Base-by-base conservation (phyloP, 2,888 invertebrate species). In the Serripes groenlandicus region DNA sequence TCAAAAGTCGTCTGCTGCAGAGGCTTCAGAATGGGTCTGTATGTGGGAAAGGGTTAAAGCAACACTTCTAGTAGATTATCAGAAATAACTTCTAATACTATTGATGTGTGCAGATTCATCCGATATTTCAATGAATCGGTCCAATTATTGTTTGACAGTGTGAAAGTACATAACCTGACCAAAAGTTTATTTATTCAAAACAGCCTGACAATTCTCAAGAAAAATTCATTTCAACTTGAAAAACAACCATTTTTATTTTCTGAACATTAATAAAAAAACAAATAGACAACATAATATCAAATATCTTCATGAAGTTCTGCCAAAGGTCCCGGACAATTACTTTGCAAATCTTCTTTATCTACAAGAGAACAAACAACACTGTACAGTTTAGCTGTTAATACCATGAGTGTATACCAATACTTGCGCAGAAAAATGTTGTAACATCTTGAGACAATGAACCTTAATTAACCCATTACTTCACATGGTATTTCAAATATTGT, bases 321-420 rank as follows among this genome's bases (percentile, higher is more conserved):
- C 34, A 92, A 90, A 72, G 91, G 90, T 52, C 94, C 94, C 28
- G 94, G 93, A 88, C 94, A 94, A 75, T 92, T 92, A 18, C 88
- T 73, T 37, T 70, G 71, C 35, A 94, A 30, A 76, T 93, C 93
- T 30, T 91, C 88, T 34, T 83, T 85, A 86, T 92, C 93, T 93
- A 87, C 23, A 90, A 89, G 37, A 75, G 54, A 75, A 28, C 26
- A 21, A 35, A 26, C n/a, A 4, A 32, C 3, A 15, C 9, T 72
- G 7, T 21, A 42, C 42, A 7, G 7, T 42, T 42, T 42, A 42
- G 9, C 42, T 7, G 18, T 49, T n/a, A 34, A 1, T 56, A n/a
- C n/a, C n/a, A n/a, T n/a, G n/a, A n/a, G n/a, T n/a, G n/a, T n/a
- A n/a, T n/a, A n/a, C n/a, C n/a, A n/a, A n/a, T n/a, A n/a, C n/a